These are phyloP conservation scores for Drosophila littoralis DNA, from an alignment of 1,140 invertebrate species.

Conservation along the genomic window DNA sequence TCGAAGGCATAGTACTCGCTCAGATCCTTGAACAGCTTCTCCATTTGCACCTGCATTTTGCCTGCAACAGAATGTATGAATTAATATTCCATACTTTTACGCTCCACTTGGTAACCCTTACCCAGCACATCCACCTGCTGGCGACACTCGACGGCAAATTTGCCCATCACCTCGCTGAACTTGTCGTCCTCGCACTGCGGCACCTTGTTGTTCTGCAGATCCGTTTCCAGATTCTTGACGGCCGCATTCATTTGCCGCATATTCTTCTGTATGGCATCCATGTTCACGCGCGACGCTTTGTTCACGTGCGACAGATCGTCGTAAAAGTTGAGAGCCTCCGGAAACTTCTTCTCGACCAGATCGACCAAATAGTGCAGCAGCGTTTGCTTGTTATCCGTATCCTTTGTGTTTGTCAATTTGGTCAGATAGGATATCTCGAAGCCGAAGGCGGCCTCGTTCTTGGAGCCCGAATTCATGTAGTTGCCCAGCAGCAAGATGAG, in stretches of 20 bases:
- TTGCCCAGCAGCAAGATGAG: conserved; percentile 96
- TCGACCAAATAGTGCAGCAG: conserved; percentile 96
- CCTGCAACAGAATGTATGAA: conserved; percentile 37
- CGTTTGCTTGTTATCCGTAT: conserved; percentile 96
- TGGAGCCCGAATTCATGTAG: conserved; percentile 97
- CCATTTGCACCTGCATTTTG: conserved; percentile 98
- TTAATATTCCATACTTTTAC: background rate
- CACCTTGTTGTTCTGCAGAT: conserved; percentile 92
- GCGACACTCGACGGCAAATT: conserved; percentile 91
- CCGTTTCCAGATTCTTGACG: conserved; percentile 93
- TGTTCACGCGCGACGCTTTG: conserved; percentile 92
- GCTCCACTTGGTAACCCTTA: conserved; percentile 11
- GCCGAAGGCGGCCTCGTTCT: conserved; percentile 96
- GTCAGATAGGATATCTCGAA: conserved; percentile 98
- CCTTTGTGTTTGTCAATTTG: conserved; percentile 97
- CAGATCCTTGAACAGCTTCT: conserved; percentile 91
- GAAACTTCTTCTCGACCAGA: conserved; percentile 94
- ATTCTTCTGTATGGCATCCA: conserved; percentile 93
- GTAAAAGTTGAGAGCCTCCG: conserved; percentile 92
- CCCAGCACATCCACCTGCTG: conserved; percentile 94
- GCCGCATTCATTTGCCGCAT: conserved; percentile 94
- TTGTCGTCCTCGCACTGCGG: conserved; percentile 92
- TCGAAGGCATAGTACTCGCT: conserved; percentile 98
- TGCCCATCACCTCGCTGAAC: conserved; percentile 93
- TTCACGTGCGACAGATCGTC: conserved; percentile 96